Conservation (phyloP, 2,888 invertebrate species). For the Drosophila mimetica region DNA sequence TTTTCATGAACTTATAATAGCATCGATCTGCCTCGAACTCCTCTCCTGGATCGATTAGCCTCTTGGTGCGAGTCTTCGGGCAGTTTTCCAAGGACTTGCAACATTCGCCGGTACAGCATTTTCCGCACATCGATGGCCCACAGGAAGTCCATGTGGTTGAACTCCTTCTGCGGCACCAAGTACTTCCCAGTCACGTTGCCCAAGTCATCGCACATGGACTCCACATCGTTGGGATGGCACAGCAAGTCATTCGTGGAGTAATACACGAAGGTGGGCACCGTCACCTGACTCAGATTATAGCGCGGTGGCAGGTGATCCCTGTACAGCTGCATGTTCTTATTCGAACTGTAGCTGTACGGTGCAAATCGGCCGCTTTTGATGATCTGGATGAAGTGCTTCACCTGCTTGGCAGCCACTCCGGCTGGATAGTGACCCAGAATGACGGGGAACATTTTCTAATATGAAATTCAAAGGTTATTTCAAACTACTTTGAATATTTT, state of each 20-base stretch:
- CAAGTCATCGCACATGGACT: constrained; percentile 78
- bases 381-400: constrained; percentile 87
- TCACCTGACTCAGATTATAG: constrained; percentile 85
- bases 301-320: constrained; percentile 85
- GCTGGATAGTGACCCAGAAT: constrained; percentile 88
- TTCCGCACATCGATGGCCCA: constrained; percentile 86
- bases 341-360: constrained; percentile 86
- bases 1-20: neutral
- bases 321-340: constrained; percentile 85
- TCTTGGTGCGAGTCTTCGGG: constrained; percentile 37
- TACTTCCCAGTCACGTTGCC: constrained; percentile 84
- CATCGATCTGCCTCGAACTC: constrained; percentile 17
- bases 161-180: constrained; percentile 85
- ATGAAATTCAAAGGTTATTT: neutral
- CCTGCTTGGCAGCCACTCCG: constrained; percentile 86
- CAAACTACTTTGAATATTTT: accelerated
- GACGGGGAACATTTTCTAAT: constrained; percentile 87
- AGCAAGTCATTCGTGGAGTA: constrained; percentile 87
- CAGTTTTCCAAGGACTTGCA: constrained; percentile 69
- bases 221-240: constrained; percentile 85
- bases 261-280: constrained; percentile 86
- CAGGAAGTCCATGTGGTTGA: constrained; percentile 88
- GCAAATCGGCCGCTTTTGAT: constrained; percentile 83
- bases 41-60: constrained; percentile 3
- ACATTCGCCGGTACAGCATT: constrained; percentile 85